phyloP scores from a whole-genome alignment of 2,888 invertebrate genomes.

The Dione juno region DNA sequence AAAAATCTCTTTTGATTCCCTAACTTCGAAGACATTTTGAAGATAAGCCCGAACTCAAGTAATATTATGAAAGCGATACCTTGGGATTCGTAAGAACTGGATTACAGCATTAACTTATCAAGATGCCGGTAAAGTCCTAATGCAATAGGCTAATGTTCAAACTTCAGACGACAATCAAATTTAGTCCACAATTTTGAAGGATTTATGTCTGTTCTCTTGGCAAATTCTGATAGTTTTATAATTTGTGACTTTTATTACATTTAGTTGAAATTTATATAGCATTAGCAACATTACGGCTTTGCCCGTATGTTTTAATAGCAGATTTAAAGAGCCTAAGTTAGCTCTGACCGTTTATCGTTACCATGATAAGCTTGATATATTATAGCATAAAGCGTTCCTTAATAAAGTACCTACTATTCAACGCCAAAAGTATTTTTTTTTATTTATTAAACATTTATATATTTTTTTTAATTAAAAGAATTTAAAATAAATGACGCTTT shows the following conservation, averaged over 20 bases:
- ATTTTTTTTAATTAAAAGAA: too few relatives aligned
- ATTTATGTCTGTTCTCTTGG: not conserved
- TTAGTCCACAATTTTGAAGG: not conserved
- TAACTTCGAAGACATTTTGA: not conserved
- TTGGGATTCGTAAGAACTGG: constrained; percentile 6
- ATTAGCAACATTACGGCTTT: too few relatives aligned
- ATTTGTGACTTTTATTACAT: not conserved
- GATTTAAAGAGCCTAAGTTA: too few relatives aligned
- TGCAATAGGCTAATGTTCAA: constrained; percentile 8
- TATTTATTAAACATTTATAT: too few relatives aligned
- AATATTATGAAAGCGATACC: constrained; percentile 24
- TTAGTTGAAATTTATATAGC: too few relatives aligned
- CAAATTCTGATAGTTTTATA: not conserved
- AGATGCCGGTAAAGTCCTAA: constrained; percentile 10
- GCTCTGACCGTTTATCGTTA: too few relatives aligned
- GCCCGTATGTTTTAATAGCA: too few relatives aligned
- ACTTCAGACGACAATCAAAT: not conserved
- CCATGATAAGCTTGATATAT: too few relatives aligned
- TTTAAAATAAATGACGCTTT: too few relatives aligned
- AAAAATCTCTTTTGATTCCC: not conserved
- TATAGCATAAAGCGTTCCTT: too few relatives aligned
- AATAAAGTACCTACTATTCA: too few relatives aligned
- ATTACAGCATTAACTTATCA: constrained; percentile 16
- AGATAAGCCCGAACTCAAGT: constrained; percentile 7
- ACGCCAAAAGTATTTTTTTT: too few relatives aligned